Evolutionary conservation across 2,888 invertebrate genomes (phyloP).

Genomic region (Saturnia pavonia): DNA sequence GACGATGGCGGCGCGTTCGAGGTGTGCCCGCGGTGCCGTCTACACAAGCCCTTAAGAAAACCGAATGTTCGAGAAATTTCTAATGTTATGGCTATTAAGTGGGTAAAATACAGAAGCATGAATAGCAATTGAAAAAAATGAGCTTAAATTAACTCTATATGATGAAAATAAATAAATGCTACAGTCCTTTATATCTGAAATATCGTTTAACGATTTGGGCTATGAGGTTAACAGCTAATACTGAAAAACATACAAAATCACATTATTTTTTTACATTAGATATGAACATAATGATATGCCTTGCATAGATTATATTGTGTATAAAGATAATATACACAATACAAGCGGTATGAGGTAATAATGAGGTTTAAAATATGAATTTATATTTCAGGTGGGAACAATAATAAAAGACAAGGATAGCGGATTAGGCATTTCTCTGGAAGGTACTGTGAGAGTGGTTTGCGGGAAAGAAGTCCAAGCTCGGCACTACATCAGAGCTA

Average conservation of each 20-base stretch:
- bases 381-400: slow-evolving; percentile 86
- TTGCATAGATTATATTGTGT: background rate
- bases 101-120: too few relatives aligned
- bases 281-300: background rate
- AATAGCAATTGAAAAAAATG: too few relatives aligned
- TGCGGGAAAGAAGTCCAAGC: slow-evolving; percentile 94
- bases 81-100: background rate
- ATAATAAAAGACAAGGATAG: slow-evolving; percentile 91
- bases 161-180: background rate
- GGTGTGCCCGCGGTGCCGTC: too few relatives aligned
- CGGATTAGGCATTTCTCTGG: slow-evolving; percentile 94
- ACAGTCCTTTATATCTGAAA: background rate
- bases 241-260: background rate
- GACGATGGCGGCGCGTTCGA: too few relatives aligned
- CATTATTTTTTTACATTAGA: background rate
- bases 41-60: background rate
- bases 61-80: background rate
- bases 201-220: background rate
- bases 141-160: too few relatives aligned
- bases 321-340: background rate
- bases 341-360: background rate
- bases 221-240: background rate
- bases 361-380: background rate
- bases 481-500: slow-evolving; percentile 95
- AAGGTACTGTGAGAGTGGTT: slow-evolving; percentile 94